phyloP scores from a whole-genome alignment of 2,113 vertebrate species.

The Vireo altiloquus region DNA sequence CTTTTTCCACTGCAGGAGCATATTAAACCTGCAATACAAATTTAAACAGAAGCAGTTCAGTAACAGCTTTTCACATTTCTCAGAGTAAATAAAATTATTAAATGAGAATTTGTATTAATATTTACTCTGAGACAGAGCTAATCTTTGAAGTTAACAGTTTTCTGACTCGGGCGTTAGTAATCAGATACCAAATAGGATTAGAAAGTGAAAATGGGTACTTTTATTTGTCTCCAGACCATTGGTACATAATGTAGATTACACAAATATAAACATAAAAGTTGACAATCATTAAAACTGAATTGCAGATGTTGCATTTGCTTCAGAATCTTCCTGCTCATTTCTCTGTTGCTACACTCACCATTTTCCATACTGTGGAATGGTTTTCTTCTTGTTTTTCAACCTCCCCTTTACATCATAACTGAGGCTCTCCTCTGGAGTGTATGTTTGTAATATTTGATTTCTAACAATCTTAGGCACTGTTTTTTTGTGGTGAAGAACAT shows the following conservation, averaged over 20 bases:
- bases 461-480: background rate
- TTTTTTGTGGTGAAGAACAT: background rate
- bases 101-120: background rate
- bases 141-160: background rate
- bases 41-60: background rate
- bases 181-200: background rate
- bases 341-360: background rate
- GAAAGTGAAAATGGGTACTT: background rate
- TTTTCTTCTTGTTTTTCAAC: background rate
- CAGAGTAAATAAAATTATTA: conserved; percentile 25
- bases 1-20: background rate
- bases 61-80: background rate
- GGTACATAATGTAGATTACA: background rate
- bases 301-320: background rate
- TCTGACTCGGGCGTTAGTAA: background rate
- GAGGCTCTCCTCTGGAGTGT: background rate
- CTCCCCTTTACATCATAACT: background rate
- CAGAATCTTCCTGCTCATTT: background rate
- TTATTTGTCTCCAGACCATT: background rate
- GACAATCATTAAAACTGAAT: background rate
- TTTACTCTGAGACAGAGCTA: conserved; percentile 6
- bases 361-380: background rate
- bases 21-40: background rate
- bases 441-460: background rate
- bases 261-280: background rate